These are phyloP conservation scores for Brachyalestes nurse DNA, from an alignment of 2,797 vertebrate genomes.

Conservation along the genomic window DNA sequence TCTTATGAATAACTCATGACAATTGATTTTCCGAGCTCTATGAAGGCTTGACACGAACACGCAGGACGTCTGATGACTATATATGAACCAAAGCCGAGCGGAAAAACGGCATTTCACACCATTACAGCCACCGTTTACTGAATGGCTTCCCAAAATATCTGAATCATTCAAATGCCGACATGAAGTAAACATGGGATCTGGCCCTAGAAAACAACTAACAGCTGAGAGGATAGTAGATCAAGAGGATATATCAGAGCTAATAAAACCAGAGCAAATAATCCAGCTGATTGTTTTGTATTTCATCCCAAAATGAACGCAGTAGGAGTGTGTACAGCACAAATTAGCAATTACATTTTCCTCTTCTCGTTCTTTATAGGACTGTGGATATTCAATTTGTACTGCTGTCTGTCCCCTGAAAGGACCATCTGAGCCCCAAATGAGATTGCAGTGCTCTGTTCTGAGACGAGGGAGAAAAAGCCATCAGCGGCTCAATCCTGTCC, in stretches of 20 bases:
- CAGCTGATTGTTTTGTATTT: conserved; percentile 72
- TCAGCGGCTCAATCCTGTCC: conserved; percentile 64
- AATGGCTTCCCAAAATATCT: background rate
- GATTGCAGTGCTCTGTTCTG: conserved; percentile 67
- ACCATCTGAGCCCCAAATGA: conserved; percentile 68
- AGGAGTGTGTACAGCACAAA: conserved; percentile 64
- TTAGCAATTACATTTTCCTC: background rate
- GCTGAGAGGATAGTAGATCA: background rate
- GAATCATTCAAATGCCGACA: background rate
- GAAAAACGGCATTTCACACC: no score
- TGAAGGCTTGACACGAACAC: background rate
- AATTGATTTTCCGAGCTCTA: background rate
- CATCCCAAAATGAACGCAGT: conserved; percentile 45
- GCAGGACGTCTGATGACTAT: background rate
- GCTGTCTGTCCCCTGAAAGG: conserved; percentile 62
- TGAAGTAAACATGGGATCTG: background rate
- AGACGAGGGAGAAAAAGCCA: conserved; percentile 70
- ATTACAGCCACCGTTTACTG: background rate
- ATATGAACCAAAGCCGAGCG: background rate
- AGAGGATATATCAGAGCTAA: background rate
- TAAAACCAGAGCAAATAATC: background rate
- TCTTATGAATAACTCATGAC: conserved; percentile 1
- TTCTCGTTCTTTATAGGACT: conserved; percentile 53
- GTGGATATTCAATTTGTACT: conserved; percentile 66
- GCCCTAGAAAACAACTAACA: background rate